Conservation (phyloP, 2,888 invertebrate genomes). For the Caenorhabditis sp. region DNA sequence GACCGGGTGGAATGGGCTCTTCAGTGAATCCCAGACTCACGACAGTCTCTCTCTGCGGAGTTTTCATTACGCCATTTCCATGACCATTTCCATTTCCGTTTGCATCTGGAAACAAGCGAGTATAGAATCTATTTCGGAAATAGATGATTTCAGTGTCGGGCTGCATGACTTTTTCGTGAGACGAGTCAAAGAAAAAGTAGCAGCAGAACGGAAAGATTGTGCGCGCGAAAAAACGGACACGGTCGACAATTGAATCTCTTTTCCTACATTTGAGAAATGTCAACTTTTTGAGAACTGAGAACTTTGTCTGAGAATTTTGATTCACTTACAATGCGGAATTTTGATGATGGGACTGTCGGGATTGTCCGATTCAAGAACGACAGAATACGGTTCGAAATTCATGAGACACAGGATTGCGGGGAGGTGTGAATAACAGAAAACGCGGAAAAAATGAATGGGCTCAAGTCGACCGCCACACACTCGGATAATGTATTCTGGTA, state of each 20-base stretch:
- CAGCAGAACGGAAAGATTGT: conserved; percentile 10
- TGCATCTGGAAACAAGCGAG: conserved; percentile 41
- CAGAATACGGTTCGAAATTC: conserved; percentile 47
- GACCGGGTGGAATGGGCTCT: conserved; percentile 53
- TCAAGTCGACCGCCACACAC: conserved; percentile 2
- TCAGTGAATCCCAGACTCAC: conserved; percentile 57
- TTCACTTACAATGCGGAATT: conserved; percentile 39
- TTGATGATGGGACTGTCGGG: conserved; percentile 41
- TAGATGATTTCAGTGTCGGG: conserved; percentile 21
- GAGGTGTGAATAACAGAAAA: background rate
- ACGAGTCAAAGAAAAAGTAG: background rate
- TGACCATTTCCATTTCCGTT: conserved; percentile 54
- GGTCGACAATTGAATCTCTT: conserved; percentile 32
- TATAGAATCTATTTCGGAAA: conserved; percentile 14
- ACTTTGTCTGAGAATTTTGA: background rate
- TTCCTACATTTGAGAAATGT: background rate
- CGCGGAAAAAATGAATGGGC: conserved; percentile 3
- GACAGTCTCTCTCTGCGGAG: conserved; percentile 47
- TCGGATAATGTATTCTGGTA: conserved; percentile 32
- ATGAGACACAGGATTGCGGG: conserved; percentile 47
- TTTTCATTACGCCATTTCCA: conserved; percentile 59
- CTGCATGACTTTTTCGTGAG: conserved; percentile 4
- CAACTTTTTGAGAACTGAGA: conserved; percentile 1
- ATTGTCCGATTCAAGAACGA: conserved; percentile 39
- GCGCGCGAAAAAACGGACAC: conserved; percentile 6